Evolutionary conservation across 2,888 invertebrate genomes (phyloP).

Genomic region (Tuberolachnus salignus): DNA sequence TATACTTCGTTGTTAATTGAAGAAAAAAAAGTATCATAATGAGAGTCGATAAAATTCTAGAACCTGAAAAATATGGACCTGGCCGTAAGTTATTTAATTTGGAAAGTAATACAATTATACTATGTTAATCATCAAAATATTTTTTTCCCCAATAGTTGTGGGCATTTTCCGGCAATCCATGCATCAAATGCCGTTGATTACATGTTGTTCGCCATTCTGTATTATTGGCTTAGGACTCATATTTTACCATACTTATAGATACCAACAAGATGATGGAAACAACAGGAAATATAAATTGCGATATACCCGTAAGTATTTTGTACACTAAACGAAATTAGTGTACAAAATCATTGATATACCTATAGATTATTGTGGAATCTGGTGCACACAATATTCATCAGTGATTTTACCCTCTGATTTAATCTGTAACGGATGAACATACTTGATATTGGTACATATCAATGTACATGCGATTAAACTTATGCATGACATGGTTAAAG

Average conservation of each 20-base stretch:
- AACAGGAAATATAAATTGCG: conserved; percentile 32
- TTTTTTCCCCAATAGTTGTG: conserved; percentile 15
- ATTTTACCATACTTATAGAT: conserved; percentile 17
- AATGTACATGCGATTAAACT: too few species aligned
- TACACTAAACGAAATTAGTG: neutral
- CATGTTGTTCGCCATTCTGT: conserved; percentile 14
- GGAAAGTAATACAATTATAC: neutral
- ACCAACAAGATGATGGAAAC: conserved; percentile 22
- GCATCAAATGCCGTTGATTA: conserved; percentile 50
- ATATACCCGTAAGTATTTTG: conserved; percentile 42
- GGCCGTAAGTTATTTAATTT: conserved; percentile 41
- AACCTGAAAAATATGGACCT: conserved; percentile 55
- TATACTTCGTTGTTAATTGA: too few species aligned
- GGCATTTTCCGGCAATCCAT: conserved; percentile 48
- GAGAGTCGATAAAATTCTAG: conserved; percentile 10
- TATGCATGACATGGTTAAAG: too few species aligned
- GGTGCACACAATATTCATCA: too few species aligned
- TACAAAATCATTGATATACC: too few species aligned
- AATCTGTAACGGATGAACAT: too few species aligned
- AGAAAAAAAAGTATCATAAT: conserved; percentile 1
- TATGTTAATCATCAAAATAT: neutral
- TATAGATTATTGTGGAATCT: too few species aligned
- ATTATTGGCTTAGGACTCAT: conserved; percentile 6
- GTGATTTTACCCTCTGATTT: too few species aligned
- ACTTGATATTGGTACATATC: too few species aligned